These are phyloP conservation scores for Campopleginae sp. DNA, from an alignment of 2,888 invertebrate species.

Conservation along the genomic window DNA sequence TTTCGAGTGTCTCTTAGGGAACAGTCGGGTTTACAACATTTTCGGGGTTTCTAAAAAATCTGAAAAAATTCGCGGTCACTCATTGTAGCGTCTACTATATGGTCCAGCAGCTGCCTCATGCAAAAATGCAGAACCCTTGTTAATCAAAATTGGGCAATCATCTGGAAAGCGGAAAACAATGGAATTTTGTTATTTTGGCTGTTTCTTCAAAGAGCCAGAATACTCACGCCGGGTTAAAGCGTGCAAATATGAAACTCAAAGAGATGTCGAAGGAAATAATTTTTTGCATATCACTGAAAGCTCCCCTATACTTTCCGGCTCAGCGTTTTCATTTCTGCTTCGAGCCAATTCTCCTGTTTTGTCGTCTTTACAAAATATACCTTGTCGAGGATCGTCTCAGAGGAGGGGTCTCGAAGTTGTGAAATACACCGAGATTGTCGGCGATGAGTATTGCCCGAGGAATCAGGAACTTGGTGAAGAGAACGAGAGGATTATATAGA, in stretches of 20 bases:
- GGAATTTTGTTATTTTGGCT: too few species aligned
- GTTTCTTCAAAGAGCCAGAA: too few species aligned
- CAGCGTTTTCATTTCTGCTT: not conserved
- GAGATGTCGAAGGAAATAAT: conserved; percentile 25
- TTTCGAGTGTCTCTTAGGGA: too few species aligned
- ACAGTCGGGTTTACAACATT: too few species aligned
- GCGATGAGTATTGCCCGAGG: conserved; percentile 61
- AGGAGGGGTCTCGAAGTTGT: conserved; percentile 49
- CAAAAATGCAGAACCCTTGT: too few species aligned
- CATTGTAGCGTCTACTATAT: too few species aligned
- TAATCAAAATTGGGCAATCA: too few species aligned
- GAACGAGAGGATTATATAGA: conserved; percentile 62
- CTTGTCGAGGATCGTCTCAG: conserved; percentile 10
- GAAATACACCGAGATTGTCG: conserved; percentile 57
- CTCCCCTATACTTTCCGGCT: not conserved
- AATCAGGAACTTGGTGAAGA: conserved; percentile 63
- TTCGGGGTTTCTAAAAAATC: too few species aligned
- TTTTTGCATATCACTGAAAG: not conserved
- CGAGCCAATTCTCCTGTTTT: not conserved
- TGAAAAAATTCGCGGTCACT: too few species aligned
- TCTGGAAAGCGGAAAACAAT: too few species aligned
- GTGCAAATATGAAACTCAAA: conserved; percentile 44
- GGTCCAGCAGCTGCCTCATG: too few species aligned
- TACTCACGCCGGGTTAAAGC: too few species aligned
- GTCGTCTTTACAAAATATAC: conserved; percentile 28